A percentile compares a stretch with the other conserved stretches of the same genome.
Conservation (phyloP, 2,797 vertebrate species). For the Acrocephalus scirpaceus region DNA sequence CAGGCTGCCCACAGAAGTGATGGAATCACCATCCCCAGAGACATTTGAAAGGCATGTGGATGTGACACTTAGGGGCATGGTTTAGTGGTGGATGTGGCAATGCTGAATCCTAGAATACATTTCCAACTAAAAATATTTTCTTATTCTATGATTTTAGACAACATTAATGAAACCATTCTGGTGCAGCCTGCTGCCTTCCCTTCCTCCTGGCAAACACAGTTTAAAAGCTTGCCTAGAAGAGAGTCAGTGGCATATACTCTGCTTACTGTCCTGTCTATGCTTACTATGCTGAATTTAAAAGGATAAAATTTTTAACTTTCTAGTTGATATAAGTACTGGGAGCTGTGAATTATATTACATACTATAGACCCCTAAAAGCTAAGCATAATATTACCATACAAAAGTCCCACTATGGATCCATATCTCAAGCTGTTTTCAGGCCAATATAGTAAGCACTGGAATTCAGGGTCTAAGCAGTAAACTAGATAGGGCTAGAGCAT, state of each 20-base stretch:
- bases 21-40: not conserved
- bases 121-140: not conserved
- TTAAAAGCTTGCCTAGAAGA: not conserved
- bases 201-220: not conserved
- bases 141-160: not conserved
- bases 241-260: not conserved
- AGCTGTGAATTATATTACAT: not conserved
- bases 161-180: not conserved
- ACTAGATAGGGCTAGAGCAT: not conserved
- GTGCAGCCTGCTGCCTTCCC: not conserved
- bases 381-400: not conserved
- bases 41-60: not conserved
- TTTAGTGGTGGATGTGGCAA: not conserved
- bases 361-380: not conserved
- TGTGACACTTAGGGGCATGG: not conserved
- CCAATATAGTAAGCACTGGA: not conserved
- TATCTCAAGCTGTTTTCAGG: not conserved
- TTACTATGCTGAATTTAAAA: not conserved
- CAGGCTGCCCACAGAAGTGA: not conserved
- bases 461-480: not conserved
- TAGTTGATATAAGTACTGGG: not conserved
- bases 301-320: not conserved
- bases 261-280: not conserved
- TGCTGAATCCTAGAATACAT: not conserved
- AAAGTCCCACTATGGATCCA: not conserved